Evolutionary conservation across 1,140 invertebrate species (phyloP), one percentile per base, ranked within the genome.

Genomic region (Aphis craccivora): DNA sequence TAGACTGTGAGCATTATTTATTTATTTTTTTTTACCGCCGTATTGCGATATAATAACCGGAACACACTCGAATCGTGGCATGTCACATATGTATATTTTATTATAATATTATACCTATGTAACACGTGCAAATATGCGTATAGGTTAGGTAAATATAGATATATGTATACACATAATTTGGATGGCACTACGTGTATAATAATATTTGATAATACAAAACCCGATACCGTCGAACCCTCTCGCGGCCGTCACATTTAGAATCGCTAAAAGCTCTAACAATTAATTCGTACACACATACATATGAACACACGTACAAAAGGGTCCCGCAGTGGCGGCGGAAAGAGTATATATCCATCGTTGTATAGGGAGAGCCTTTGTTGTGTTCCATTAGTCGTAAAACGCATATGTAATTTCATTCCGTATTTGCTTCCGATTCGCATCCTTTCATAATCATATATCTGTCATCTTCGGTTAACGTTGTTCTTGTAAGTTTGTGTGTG

Each of bases 321-420:
- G 87, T 89, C 45, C 43, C 43, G 84, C 53, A 51, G 87, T 37
- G 48, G n/a, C 6, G 51, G 51, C 1, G 88, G 51, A 90, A 90
- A 90, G 88, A 55, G 53, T 60, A 89, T 89, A 51, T 89, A 89
- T 89, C 55, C 53, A 76, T n/a, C 14, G 60, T 76, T 76, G 14
- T 35, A 76, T n/a, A 23, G 53, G 53, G 43, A 35, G 76, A 43
- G 35, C 91, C 91, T 93, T 93, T 93, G 91, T 93, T 84, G 91
- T 84, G 91, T 93, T 93, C 91, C 91, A 93, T 93, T 93, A 93
- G 91, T 84, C 91, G 91, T 84, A 86, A 86, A 86, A 86, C 81
- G 91, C 91, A 86, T 93, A 86, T 84, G 91, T 93, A 93, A 93
- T 93, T 93, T 93, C 91, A 93, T 93, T 93, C 91, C 91, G 91